phyloP scores from a whole-genome alignment of 1,140 invertebrate genomes.

The Dendrolimus kikuchii region DNA sequence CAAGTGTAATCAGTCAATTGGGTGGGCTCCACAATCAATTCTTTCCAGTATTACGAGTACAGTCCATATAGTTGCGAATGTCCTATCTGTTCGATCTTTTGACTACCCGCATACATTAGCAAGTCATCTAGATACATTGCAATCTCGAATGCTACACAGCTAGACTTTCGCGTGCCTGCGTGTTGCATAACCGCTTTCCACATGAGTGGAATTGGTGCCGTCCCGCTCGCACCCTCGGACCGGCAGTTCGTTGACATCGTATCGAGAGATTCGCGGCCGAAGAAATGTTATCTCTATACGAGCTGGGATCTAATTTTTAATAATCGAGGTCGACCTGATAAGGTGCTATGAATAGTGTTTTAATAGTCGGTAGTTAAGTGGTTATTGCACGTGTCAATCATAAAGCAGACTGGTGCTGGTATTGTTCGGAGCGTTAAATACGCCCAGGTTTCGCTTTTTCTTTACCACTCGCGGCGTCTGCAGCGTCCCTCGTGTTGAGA shows the following conservation, averaged over 20 bases:
- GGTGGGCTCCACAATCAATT: too few species aligned
- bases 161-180: conserved; percentile 43
- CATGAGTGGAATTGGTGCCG: conserved; percentile 32
- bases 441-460: too few species aligned
- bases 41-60: too few species aligned
- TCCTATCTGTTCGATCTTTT: not conserved
- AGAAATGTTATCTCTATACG: conserved; percentile 9
- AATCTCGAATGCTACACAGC: conserved; percentile 27
- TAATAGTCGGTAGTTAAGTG: too few species aligned
- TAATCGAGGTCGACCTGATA: conserved; percentile 9
- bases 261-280: conserved; percentile 24
- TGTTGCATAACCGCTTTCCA: conserved; percentile 65
- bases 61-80: too few species aligned
- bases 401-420: too few species aligned
- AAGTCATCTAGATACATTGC: conserved; percentile 17
- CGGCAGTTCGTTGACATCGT: conserved; percentile 44
- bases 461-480: too few species aligned
- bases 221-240: conserved; percentile 39
- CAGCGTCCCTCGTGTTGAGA: too few species aligned
- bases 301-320: conserved; percentile 4
- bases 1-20: too few species aligned
- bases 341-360: not conserved
- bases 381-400: too few species aligned
- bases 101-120: conserved; percentile 13
- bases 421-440: too few species aligned